phyloP scores from a whole-genome alignment of 2,888 invertebrate genomes.

The Cheilosia grossa region DNA sequence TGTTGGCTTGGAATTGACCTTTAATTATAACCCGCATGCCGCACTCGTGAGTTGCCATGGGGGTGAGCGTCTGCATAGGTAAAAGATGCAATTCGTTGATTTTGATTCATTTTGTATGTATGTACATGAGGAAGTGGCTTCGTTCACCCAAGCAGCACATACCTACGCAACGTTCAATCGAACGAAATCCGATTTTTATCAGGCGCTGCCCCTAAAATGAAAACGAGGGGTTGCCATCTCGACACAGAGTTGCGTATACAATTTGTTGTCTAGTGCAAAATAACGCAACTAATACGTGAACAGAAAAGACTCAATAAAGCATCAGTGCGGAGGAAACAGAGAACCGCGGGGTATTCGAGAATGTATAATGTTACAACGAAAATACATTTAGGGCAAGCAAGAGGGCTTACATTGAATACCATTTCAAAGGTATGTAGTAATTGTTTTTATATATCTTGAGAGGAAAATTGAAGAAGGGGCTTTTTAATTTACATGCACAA shows the following conservation, averaged over 20 bases:
- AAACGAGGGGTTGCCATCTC: neutral
- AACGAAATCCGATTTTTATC: neutral
- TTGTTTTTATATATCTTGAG: too few species aligned
- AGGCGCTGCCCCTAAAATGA: neutral
- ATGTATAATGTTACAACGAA: too few species aligned
- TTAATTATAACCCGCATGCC: conserved; percentile 64
- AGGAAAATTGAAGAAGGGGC: too few species aligned
- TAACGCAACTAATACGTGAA: neutral
- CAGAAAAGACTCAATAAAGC: too few species aligned
- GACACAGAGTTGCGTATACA: neutral
- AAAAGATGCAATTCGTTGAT: conserved; percentile 15
- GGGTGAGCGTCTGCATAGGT: conserved; percentile 19
- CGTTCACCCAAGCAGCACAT: neutral
- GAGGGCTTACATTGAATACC: too few species aligned
- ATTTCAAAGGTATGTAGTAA: too few species aligned
- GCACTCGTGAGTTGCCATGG: conserved; percentile 32
- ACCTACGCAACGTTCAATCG: neutral
- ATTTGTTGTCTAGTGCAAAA: neutral
- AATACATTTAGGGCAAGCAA: too few species aligned
- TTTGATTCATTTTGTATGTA: neutral
- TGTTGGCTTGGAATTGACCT: conserved; percentile 60
- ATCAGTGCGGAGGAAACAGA: too few species aligned
- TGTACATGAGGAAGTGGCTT: neutral
- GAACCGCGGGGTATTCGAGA: too few species aligned
- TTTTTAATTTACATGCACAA: too few species aligned